These are phyloP conservation scores for Probosciger aterrimus DNA, from an alignment of 2,113 vertebrate genomes.

Conservation along the genomic window DNA sequence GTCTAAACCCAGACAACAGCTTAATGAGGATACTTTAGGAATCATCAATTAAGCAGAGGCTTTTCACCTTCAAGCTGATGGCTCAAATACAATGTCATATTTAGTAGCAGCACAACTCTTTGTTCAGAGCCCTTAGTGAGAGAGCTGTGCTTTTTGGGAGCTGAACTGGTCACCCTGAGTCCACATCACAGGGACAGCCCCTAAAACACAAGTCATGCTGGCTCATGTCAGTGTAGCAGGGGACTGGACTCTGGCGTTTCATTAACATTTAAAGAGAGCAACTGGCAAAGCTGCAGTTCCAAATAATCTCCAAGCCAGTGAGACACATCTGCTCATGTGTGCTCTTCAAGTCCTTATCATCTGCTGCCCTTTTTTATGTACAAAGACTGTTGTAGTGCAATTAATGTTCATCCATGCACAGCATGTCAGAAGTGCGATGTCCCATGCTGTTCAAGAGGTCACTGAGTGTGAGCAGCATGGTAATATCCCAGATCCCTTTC, in stretches of 20 bases:
- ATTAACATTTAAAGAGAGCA: background rate
- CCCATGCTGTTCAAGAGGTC: background rate
- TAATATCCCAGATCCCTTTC: background rate
- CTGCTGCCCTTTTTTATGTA: constrained; percentile 2
- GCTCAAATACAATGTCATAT: background rate
- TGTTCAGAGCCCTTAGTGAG: background rate
- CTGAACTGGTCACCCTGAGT: background rate
- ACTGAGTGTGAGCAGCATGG: background rate
- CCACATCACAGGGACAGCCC: background rate
- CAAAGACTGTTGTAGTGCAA: background rate
- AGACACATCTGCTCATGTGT: constrained; percentile 1
- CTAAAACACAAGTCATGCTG: background rate
- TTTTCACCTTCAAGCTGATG: constrained; percentile 37
- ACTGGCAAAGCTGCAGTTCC: constrained; percentile 14
- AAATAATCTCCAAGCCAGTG: background rate
- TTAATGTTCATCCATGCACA: background rate
- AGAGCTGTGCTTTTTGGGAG: background rate
- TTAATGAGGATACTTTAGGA: constrained; percentile 38
- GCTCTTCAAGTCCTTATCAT: constrained; percentile 15
- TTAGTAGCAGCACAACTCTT: background rate
- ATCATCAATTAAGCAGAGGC: constrained; percentile 24
- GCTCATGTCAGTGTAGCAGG: background rate
- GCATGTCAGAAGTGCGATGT: background rate
- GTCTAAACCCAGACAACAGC: background rate
- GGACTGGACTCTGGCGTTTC: background rate